Evolutionary conservation across 2,797 vertebrate species (phyloP), one percentile per base, ranked within the genome.

Genomic region (Gymnodraco acuticeps): DNA sequence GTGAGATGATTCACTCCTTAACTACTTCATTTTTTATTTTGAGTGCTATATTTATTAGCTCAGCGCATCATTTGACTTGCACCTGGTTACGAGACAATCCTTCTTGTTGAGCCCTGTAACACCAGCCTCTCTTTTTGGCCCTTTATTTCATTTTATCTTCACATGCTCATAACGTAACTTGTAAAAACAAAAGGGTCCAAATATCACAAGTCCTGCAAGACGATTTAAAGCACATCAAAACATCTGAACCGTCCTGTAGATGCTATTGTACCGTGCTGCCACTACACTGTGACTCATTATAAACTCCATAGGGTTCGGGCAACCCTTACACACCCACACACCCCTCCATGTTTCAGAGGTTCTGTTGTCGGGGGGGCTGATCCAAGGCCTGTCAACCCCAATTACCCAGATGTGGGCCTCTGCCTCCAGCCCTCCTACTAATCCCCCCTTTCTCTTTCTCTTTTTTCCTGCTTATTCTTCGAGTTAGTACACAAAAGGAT

Each of bases 401-500:
- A 93, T 90, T 92, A 93, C 80, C 82, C 87, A 92, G 88, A 88
- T 88, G 83, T 88, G 80, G 77, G 76, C 70, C 87, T 88, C 67
- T 20, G 78, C 70, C 75, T 84, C 73, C 73, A 64, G 82, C 77
- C 73, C 64, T 77, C 77, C 60, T 81, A 23, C 72, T 92, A 90
- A 92, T 92, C 90, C 87, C 70, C 80, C 83, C 53, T 77, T 85
- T 86, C 85, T 80, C 73, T 86, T 48, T 27, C 70, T 64, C 67
- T 78, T 70, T 77, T 11, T 62, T 69, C 62, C 54, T 50, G 51
- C 84, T 56, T 66, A 10, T 81, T 74, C 64, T 68, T 77, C 54
- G 76, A 46, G 20, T 70, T 54, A 43, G 65, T 64, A 78, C 70
- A 81, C 61, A 78, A 56, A 78, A 75, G 74, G 61, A 51, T 52